Conservation (phyloP, 2,888 invertebrate genomes). For the Ctenicera cuprea region DNA sequence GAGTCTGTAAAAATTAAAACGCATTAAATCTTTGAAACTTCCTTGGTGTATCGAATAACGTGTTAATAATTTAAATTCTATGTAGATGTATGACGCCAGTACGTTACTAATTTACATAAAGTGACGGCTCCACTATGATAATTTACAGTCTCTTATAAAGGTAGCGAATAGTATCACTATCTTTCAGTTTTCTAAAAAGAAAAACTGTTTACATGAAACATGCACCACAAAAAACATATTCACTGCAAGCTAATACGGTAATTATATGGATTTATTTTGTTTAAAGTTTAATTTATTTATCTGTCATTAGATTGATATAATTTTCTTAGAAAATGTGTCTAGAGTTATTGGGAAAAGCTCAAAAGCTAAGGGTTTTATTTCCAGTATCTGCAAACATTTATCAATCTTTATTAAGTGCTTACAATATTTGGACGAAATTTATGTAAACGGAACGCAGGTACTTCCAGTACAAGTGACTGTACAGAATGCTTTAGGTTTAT, state of each 20-base stretch:
- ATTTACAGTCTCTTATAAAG: conserved; percentile 18
- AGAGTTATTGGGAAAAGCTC: no score
- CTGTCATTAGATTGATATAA: neutral
- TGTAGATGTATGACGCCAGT: conserved; percentile 21
- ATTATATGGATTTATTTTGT: no score
- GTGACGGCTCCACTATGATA: conserved; percentile 13
- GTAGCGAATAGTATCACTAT: conserved; percentile 13
- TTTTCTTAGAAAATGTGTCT: no score
- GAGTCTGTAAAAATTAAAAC: conserved; percentile 15
- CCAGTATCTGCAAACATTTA: no score
- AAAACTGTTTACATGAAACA: neutral
- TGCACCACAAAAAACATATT: neutral
- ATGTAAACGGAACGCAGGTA: no score
- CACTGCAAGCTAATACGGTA: no score
- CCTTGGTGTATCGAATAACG: conserved; percentile 29
- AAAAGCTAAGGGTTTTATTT: no score
- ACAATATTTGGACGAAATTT: no score
- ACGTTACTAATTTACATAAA: conserved; percentile 30
- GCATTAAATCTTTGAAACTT: conserved; percentile 13
- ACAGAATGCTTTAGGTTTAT: neutral
- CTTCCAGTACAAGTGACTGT: no score
- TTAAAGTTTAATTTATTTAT: neutral
- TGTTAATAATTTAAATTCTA: conserved; percentile 33
- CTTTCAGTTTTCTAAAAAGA: neutral
- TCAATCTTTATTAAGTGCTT: no score